Evolutionary conservation across 2,113 vertebrate species (phyloP).

Genomic region (Podarcis cretensis): DNA sequence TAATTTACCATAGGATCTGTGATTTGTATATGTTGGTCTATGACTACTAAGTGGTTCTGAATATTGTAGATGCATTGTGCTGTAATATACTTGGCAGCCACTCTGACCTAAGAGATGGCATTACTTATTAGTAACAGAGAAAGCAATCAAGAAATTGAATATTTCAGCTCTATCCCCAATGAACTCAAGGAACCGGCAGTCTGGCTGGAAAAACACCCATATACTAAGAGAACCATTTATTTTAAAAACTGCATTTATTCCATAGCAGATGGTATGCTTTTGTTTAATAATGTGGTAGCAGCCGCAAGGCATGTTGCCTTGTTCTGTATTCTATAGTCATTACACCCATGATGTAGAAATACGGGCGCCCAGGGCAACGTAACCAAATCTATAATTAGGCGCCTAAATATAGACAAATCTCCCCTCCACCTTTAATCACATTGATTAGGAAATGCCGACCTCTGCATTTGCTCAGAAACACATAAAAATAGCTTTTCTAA

Average conservation of each 20-base stretch:
- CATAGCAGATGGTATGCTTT: constrained; percentile 16
- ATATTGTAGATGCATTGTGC: neutral
- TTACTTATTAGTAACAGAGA: neutral
- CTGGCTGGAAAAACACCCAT: constrained; percentile 13
- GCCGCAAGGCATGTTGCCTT: neutral
- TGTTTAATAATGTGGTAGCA: constrained; percentile 11
- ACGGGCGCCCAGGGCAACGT: neutral
- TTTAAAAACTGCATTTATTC: constrained; percentile 6
- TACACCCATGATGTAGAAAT: constrained; percentile 4
- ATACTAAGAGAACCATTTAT: constrained; percentile 1
- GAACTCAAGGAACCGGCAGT: neutral
- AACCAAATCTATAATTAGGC: neutral
- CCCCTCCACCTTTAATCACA: neutral
- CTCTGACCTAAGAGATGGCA: neutral
- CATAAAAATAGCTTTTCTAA: no score
- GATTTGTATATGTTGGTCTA: neutral
- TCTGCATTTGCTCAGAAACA: no score
- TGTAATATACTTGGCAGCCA: neutral
- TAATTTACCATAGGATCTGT: neutral
- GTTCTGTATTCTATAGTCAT: constrained; percentile 4
- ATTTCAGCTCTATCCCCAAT: neutral
- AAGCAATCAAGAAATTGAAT: neutral
- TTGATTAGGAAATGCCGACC: neutral
- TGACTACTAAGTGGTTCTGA: neutral
- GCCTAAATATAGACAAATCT: neutral